A percentile compares a stretch with the other conserved stretches of the same genome.
Evolutionary conservation across 1,140 invertebrate genomes (phyloP).

Genomic region (Zophobas morio): DNA sequence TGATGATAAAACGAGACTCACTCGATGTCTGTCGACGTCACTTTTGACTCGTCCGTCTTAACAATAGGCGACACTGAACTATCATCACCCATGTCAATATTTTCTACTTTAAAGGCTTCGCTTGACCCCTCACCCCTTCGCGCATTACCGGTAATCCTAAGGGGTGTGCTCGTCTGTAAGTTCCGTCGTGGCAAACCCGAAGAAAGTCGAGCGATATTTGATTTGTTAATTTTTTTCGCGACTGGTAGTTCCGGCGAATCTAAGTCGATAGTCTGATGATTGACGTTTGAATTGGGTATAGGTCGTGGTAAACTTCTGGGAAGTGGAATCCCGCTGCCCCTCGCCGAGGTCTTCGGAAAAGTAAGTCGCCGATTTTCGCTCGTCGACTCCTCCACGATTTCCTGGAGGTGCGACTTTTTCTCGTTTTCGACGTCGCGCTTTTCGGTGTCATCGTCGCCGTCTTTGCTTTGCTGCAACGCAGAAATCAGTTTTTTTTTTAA

Average conservation of each 20-base stretch:
- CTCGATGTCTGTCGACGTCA: neutral
- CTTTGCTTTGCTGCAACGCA: neutral
- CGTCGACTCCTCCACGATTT: constrained; percentile 16
- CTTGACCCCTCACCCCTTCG: constrained; percentile 6
- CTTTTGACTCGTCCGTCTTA: neutral
- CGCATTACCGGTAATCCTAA: constrained; percentile 1
- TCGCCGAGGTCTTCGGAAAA: neutral
- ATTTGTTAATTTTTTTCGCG: neutral
- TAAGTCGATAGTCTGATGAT: neutral
- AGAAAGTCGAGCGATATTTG: constrained; percentile 5
- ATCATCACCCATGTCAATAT: constrained; percentile 6
- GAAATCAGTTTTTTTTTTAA: neutral
- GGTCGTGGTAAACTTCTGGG: constrained; percentile 5
- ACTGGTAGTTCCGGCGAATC: neutral
- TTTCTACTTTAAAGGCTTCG: constrained; percentile 15
- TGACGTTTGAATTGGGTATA: neutral
- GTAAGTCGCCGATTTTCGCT: neutral
- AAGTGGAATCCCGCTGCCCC: constrained; percentile 1
- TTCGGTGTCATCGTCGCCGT: constrained; percentile 16
- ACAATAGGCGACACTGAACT: neutral
- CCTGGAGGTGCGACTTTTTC: constrained; percentile 11
- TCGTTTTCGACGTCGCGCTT: constrained; percentile 40
- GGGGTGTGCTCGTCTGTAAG: constrained; percentile 1
- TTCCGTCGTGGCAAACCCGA: constrained; percentile 10
- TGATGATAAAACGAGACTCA: neutral